Evolutionary conservation across 2,113 vertebrate species (phyloP).

Genomic region (Proteles cristata): DNA sequence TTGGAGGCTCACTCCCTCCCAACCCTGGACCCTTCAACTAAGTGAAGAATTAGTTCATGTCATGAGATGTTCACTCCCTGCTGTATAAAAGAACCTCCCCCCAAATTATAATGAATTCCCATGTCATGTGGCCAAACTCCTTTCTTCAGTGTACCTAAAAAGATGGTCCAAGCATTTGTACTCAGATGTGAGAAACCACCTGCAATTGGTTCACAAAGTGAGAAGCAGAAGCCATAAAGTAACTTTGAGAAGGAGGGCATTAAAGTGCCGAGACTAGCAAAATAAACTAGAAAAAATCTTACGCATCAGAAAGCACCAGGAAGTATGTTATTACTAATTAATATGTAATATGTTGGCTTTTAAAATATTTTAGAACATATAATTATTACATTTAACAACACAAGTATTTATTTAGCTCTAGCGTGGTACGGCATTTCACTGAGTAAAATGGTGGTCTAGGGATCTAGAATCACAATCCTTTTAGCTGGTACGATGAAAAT

Average conservation of each 20-base stretch:
- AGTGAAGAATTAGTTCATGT: not conserved
- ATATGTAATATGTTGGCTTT: not conserved
- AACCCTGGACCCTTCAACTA: not conserved
- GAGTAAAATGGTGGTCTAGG: not conserved
- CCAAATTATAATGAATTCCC: constrained; percentile 15
- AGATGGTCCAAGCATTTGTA: not conserved
- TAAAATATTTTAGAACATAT: constrained; percentile 5
- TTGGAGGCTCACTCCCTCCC: not conserved
- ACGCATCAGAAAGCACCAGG: constrained; percentile 9
- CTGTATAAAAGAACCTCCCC: not conserved
- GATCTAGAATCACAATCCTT: not conserved
- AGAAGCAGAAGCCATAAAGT: not conserved
- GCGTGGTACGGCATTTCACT: not conserved
- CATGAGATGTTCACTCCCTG: not conserved
- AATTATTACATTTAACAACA: constrained; percentile 23
- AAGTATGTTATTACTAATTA: not conserved
- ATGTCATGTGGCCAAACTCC: not conserved
- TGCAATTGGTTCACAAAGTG: not conserved
- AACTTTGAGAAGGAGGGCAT: not conserved
- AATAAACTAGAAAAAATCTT: constrained; percentile 16
- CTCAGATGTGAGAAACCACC: constrained; percentile 23
- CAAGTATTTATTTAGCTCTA: constrained; percentile 21
- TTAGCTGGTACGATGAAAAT: constrained; percentile 6
- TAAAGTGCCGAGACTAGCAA: constrained; percentile 31
- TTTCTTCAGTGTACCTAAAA: constrained; percentile 48